Evolutionary conservation across 2,888 invertebrate species (phyloP).

Genomic region (Choreutis nemorana): DNA sequence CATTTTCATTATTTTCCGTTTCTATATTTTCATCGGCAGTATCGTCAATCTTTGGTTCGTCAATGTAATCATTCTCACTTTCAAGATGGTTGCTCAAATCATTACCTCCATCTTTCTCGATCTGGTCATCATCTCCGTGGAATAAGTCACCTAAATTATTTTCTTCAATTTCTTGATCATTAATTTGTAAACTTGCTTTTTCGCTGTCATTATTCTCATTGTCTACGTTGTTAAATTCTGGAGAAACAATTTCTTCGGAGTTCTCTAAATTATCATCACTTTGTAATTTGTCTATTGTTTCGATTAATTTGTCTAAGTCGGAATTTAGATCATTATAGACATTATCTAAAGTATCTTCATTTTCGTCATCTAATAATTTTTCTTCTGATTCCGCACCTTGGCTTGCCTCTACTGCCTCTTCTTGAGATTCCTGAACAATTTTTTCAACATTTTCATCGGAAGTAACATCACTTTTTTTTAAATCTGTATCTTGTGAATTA

Average conservation of each 20-base stretch:
- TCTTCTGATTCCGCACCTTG: conserved; percentile 4
- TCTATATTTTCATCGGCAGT: conserved; percentile 18
- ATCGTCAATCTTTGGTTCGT: conserved; percentile 21
- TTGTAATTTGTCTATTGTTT: conserved; percentile 27
- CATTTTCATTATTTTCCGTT: conserved; percentile 10
- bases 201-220: conserved; percentile 10
- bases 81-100: conserved; percentile 3
- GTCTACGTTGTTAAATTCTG: too few species aligned
- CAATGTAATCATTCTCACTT: too few species aligned
- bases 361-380: conserved; percentile 5
- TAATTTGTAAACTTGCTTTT: not conserved
- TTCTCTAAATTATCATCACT: conserved; percentile 14
- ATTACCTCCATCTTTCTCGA: not conserved
- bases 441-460: conserved; percentile 4
- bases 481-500: conserved; percentile 5
- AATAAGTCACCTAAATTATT: not conserved
- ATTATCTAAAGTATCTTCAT: conserved; percentile 25
- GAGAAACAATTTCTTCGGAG: conserved; percentile 7
- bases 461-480: conserved; percentile 3
- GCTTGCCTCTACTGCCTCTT: conserved; percentile 2
- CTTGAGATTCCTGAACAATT: conserved; percentile 2
- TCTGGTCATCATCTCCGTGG: not conserved
- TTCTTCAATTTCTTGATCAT: not conserved
- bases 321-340: conserved; percentile 28
- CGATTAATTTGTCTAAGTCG: conserved; percentile 31